Base-by-base conservation (phyloP, 1,140 invertebrate species). In the Danaus melanippus region DNA sequence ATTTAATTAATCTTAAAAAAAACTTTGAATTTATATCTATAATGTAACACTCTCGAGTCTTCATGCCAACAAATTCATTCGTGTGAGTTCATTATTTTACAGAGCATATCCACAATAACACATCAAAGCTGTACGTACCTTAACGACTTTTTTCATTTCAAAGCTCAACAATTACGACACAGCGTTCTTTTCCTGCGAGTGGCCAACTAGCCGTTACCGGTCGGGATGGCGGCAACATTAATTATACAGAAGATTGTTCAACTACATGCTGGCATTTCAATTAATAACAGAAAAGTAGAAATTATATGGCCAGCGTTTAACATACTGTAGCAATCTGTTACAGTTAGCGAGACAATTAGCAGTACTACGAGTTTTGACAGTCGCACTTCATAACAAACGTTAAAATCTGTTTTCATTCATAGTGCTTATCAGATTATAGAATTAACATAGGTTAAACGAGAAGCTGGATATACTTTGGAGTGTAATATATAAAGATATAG, bases 271-370 rank as follows among this genome's bases (percentile, higher is more conserved):
- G 60, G 62, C 56, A 66, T 59, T 69, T 71, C 60, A 63, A 66
- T 69, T 74, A 71, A 79, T 77, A 70, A 69, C 60, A 49, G 58
- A 71, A 53, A 59, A 48, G 53, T 55, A 60, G 60, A 64, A 67
- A 69, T 69, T 62, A 65, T 62, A 61, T 58, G 57, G 60, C 59
- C 45, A 56, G 57, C 49, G 62, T 54, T 51, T 53, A 58, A 58
- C 58, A 55, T 32, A 65, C 54, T 58, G 62, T 58, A 60, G 67
- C 60, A 59, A 74, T 71, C 69, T 71, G 64, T 64, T 72, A 75
- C 71, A 73, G 69, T 75, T 76, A 78, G 12, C 58, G 60, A 32
- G 21, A 32, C 2, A 1, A 32, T 32, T 32, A 7, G 21, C 21
- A 8, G 0, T 32, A 32, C 21, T 32, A 32, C 21, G 6, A 32